phyloP scores from a whole-genome alignment of 2,888 invertebrate species.

The Palloptera scutellata region DNA sequence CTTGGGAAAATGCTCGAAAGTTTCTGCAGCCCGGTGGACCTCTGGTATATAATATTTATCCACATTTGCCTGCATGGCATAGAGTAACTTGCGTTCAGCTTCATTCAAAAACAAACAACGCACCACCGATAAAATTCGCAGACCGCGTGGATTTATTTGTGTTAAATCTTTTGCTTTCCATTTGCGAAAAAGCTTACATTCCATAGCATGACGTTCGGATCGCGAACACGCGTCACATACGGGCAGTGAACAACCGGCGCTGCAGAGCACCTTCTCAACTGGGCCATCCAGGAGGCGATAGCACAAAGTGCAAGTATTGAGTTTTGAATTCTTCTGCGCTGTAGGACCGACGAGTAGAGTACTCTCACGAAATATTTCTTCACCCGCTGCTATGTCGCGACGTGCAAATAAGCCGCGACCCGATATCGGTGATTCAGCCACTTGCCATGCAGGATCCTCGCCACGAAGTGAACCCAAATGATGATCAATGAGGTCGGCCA shows the following conservation, averaged over 20 bases:
- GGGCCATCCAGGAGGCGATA: constrained; percentile 64
- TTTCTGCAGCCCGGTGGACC: constrained; percentile 52
- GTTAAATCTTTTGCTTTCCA: constrained; percentile 67
- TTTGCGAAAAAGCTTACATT: constrained; percentile 71
- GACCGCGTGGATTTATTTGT: constrained; percentile 48
- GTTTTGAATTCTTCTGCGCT: constrained; percentile 65
- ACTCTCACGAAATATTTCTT: constrained; percentile 75
- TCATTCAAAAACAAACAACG: constrained; percentile 59
- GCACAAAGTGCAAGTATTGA: constrained; percentile 73
- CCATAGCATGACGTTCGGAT: constrained; percentile 68
- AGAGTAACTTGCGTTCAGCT: constrained; percentile 52
- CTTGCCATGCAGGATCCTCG: constrained; percentile 66
- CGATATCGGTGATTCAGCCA: constrained; percentile 70
- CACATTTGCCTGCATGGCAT: constrained; percentile 60
- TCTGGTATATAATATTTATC: constrained; percentile 55
- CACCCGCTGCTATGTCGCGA: constrained; percentile 72
- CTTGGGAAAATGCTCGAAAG: constrained; percentile 58
- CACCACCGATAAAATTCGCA: constrained; percentile 58
- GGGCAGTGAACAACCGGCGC: constrained; percentile 72
- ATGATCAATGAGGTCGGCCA: constrained; percentile 51
- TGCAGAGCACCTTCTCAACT: constrained; percentile 65
- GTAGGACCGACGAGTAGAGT: constrained; percentile 78
- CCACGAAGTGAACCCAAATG: constrained; percentile 52
- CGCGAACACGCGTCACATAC: constrained; percentile 73
- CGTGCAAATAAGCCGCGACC: constrained; percentile 78